phyloP scores from a whole-genome alignment of 2,113 vertebrate species.

The Chionis minor region DNA sequence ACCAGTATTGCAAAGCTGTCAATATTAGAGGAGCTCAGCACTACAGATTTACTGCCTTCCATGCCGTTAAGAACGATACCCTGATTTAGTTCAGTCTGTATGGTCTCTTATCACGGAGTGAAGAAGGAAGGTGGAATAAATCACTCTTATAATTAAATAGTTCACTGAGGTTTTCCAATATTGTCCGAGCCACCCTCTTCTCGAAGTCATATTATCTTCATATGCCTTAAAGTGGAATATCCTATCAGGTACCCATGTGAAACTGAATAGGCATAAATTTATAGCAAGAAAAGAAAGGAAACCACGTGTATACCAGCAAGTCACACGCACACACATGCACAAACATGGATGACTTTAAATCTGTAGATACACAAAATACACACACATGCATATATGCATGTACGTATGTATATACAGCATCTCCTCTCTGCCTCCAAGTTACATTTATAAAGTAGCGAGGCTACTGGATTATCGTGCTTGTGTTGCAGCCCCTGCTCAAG shows the following conservation, averaged over 20 bases:
- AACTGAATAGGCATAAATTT: background rate
- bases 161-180: background rate
- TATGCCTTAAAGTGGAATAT: background rate
- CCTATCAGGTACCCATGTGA: background rate
- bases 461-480: background rate
- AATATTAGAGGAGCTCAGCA: background rate
- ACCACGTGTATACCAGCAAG: background rate
- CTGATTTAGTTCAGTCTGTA: background rate
- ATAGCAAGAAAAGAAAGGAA: background rate
- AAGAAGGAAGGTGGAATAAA: slow-evolving; percentile 15
- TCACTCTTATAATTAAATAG: background rate
- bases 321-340: background rate
- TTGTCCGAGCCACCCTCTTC: background rate
- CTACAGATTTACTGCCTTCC: background rate
- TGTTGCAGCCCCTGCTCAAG: background rate
- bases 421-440: background rate
- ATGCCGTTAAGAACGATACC: background rate
- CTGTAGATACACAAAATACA: background rate
- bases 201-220: background rate
- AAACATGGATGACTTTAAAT: background rate
- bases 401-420: background rate
- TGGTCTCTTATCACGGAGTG: accelerated
- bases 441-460: background rate
- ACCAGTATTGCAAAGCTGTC: background rate
- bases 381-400: background rate